These are phyloP conservation scores for Bombylius major DNA, from an alignment of 2,888 invertebrate genomes.

Conservation along the genomic window DNA sequence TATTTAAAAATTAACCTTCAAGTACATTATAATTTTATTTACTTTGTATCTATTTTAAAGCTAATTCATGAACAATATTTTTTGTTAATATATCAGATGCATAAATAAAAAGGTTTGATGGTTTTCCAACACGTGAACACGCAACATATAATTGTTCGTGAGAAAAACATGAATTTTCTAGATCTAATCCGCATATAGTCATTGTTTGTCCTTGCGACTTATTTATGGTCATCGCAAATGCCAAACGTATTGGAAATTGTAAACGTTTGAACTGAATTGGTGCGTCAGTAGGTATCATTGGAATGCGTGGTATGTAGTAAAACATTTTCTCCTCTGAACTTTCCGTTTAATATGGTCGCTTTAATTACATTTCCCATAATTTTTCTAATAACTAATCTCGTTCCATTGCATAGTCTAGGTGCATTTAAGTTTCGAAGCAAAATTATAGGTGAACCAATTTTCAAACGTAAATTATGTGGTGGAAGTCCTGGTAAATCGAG, in stretches of 20 bases:
- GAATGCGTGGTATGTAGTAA: constrained; percentile 24
- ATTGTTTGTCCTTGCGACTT: constrained; percentile 25
- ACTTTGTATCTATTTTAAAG: neutral
- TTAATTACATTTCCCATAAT: neutral
- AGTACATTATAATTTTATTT: too few relatives aligned
- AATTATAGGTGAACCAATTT: constrained; percentile 15
- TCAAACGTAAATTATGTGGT: neutral
- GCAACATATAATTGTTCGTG: constrained; percentile 27
- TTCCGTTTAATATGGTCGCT: neutral
- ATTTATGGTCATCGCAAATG: constrained; percentile 25
- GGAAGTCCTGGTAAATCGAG: constrained; percentile 14
- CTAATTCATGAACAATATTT: neutral
- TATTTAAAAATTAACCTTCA: too few relatives aligned
- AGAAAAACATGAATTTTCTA: constrained; percentile 20
- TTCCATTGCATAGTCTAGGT: constrained; percentile 22
- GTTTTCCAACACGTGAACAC: constrained; percentile 18
- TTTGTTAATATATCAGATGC: too few relatives aligned
- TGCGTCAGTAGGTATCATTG: constrained; percentile 23
- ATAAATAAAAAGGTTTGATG: too few relatives aligned
- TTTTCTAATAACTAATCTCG: neutral
- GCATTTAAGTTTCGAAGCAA: constrained; percentile 18
- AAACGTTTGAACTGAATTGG: constrained; percentile 23
- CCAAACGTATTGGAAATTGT: constrained; percentile 23
- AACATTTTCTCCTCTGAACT: constrained; percentile 7
- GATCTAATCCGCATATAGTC: constrained; percentile 19